A percentile compares a stretch with the other conserved stretches of the same genome.
These are phyloP conservation scores for Pycnonotus jocosus DNA, from an alignment of 2,113 vertebrate species.

Conservation along the genomic window DNA sequence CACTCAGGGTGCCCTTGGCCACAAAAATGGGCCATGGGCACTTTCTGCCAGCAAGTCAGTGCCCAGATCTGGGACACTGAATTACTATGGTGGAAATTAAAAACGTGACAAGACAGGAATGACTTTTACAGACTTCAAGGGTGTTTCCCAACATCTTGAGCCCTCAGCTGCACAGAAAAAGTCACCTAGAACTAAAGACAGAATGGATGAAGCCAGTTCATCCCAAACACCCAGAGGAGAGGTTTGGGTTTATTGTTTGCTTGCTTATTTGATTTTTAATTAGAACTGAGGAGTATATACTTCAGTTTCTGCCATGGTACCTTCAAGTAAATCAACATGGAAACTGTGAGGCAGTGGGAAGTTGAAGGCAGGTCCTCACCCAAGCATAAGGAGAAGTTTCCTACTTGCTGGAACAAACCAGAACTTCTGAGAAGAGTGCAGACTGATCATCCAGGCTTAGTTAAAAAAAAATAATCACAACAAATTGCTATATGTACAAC, in stretches of 20 bases:
- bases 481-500: not conserved
- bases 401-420: not conserved
- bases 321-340: not conserved
- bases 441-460: not conserved
- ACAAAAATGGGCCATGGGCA: rapidly evolving
- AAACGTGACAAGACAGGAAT: not conserved
- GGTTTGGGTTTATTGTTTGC: not conserved
- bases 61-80: not conserved
- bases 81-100: not conserved
- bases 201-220: not conserved
- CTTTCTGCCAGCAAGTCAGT: not conserved
- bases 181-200: not conserved
- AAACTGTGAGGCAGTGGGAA: not conserved
- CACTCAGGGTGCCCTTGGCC: not conserved
- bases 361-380: not conserved
- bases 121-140: not conserved
- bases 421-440: not conserved
- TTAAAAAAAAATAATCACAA: not conserved
- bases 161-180: not conserved
- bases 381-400: not conserved
- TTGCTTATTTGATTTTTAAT: not conserved
- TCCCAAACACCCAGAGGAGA: not conserved
- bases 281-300: not conserved
- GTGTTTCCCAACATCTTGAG: not conserved
- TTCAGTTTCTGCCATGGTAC: not conserved